phyloP scores from a whole-genome alignment of 1,140 invertebrate species.

The Camponotus floridanus region DNA sequence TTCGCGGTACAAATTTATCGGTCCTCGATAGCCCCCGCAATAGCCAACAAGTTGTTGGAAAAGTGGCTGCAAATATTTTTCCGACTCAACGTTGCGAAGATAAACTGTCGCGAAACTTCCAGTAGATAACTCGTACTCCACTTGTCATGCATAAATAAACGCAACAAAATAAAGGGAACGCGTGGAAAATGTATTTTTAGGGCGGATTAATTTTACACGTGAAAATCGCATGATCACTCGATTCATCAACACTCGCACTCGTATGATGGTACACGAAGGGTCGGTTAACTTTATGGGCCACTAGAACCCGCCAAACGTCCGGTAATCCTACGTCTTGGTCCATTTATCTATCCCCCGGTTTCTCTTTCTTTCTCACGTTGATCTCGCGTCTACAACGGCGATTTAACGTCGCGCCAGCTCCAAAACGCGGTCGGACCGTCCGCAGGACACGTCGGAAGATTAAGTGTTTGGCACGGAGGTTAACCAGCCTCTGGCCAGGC shows the following conservation, averaged over 20 bases:
- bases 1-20: conserved; percentile 83
- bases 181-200: background rate
- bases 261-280: conserved; percentile 66
- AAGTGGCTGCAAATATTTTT: conserved; percentile 62
- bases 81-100: background rate
- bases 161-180: background rate
- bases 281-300: conserved; percentile 82
- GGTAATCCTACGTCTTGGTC: conserved; percentile 44
- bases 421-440: conserved; percentile 72
- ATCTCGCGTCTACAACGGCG: conserved; percentile 62
- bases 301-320: conserved; percentile 74
- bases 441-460: conserved; percentile 84
- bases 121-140: background rate
- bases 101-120: background rate
- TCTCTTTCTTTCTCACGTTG: conserved; percentile 48
- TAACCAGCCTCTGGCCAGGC: conserved; percentile 84
- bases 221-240: conserved; percentile 29
- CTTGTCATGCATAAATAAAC: conserved; percentile 1
- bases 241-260: conserved; percentile 67
- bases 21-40: conserved; percentile 82
- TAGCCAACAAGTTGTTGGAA: conserved; percentile 85
- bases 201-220: background rate
- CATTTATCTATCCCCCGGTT: conserved; percentile 62
- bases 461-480: conserved; percentile 86
- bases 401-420: conserved; percentile 75